Evolutionary conservation across 2,888 invertebrate genomes (phyloP).

Genomic region (Drosophila picticornis): DNA sequence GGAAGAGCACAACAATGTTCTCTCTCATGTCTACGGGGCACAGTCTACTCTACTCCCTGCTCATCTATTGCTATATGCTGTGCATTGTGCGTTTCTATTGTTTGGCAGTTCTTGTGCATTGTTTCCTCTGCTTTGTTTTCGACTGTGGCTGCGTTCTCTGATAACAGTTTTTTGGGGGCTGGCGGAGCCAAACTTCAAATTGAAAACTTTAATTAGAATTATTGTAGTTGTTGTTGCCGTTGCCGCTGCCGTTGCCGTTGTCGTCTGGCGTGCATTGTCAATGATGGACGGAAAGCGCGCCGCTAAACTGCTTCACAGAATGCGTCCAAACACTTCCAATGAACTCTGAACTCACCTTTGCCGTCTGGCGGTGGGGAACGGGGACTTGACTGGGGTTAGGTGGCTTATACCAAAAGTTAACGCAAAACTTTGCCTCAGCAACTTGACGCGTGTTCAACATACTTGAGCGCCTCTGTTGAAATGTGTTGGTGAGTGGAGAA

Average conservation of each 20-base stretch:
- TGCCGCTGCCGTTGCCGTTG: constrained; percentile 16
- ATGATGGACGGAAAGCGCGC: constrained; percentile 49
- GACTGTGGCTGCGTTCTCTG: constrained; percentile 57
- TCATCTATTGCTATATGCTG: constrained; percentile 19
- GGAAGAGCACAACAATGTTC: background rate
- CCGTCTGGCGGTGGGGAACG: constrained; percentile 10
- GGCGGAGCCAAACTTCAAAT: constrained; percentile 70
- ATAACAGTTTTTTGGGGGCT: constrained; percentile 65
- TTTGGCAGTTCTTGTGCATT: constrained; percentile 65
- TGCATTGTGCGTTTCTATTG: constrained; percentile 75
- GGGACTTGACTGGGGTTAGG: background rate
- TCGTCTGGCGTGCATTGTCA: constrained; percentile 64
- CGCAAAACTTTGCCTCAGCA: constrained; percentile 77
- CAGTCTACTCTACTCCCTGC: background rate
- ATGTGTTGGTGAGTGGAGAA: constrained; percentile 23
- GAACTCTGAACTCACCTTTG: constrained; percentile 62
- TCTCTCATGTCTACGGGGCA: constrained; percentile 14
- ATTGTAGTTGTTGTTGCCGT: constrained; percentile 58
- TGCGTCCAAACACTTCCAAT: constrained; percentile 46
- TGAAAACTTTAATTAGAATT: constrained; percentile 82
- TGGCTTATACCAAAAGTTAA: constrained; percentile 66
- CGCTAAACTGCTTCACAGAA: constrained; percentile 45
- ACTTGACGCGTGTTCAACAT: constrained; percentile 81
- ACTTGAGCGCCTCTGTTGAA: constrained; percentile 73
- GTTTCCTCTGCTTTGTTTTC: constrained; percentile 67